phyloP scores from a whole-genome alignment of 2,888 invertebrate species.

The Matsumyia berberina region DNA sequence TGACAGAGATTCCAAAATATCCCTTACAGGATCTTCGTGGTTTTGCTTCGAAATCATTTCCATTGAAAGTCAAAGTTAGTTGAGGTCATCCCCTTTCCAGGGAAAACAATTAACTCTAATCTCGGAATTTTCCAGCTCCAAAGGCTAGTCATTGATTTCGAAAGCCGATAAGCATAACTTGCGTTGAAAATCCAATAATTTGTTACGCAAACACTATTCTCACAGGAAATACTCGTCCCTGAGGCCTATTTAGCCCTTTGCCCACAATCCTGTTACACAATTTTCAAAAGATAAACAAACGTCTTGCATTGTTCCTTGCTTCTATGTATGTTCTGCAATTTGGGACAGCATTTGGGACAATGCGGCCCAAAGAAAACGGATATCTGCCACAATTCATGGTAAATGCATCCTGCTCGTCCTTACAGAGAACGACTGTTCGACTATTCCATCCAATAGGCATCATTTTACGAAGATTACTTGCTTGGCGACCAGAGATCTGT shows the following conservation, averaged over 20 bases:
- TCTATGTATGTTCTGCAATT: constrained; percentile 12
- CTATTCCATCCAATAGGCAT: constrained; percentile 1
- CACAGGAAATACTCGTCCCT: not conserved
- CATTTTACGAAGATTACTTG: constrained; percentile 5
- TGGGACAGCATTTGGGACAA: constrained; percentile 31
- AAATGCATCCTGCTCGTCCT: constrained; percentile 20
- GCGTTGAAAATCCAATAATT: not conserved
- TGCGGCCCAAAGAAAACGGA: constrained; percentile 9
- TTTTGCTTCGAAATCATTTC: too few species aligned
- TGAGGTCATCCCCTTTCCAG: not conserved
- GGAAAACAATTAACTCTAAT: not conserved
- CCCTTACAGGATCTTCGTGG: too few species aligned
- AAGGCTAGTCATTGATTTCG: not conserved
- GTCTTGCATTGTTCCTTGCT: constrained; percentile 1
- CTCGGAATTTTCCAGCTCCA: not conserved
- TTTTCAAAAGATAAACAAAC: constrained; percentile 30
- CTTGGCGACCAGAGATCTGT: constrained; percentile 2
- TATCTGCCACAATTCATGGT: constrained; percentile 20
- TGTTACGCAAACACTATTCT: not conserved
- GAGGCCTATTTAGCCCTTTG: not conserved
- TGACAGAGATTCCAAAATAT: too few species aligned
- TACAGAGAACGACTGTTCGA: not conserved
- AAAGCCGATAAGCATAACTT: not conserved
- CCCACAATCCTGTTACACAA: constrained; percentile 8
- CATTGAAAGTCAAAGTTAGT: too few species aligned